Evolutionary conservation across 37 sponge, comb jelly and placozoan genomes (phyloP).

Genomic region (Eunapius fragilis): DNA sequence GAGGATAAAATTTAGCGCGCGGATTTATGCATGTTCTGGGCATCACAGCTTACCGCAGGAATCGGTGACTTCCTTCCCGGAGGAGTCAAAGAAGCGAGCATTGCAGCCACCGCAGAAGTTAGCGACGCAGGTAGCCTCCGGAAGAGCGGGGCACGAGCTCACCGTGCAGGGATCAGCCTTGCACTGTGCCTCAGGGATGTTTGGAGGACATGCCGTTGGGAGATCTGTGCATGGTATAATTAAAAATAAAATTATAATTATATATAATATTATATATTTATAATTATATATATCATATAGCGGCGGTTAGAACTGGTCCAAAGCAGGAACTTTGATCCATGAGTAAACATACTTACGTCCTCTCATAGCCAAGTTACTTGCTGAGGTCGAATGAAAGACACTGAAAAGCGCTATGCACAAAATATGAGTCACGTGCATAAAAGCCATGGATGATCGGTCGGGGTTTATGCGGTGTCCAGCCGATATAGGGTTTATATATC

Average conservation of each 20-base stretch:
- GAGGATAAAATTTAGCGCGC: neutral
- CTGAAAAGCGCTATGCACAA: neutral
- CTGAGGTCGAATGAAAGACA: neutral
- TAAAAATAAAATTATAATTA: too few species aligned
- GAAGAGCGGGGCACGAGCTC: constrained; percentile 51
- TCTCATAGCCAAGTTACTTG: neutral
- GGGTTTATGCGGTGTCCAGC: too few species aligned
- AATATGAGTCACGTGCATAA: neutral
- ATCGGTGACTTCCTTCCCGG: constrained; percentile 37
- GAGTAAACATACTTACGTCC: neutral
- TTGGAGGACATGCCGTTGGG: constrained; percentile 31
- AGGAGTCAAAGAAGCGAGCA: constrained; percentile 50
- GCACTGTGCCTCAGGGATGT: constrained; percentile 45
- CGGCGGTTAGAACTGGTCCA: neutral
- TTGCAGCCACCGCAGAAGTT: constrained; percentile 75
- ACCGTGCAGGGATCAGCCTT: constrained; percentile 55
- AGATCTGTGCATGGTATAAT: neutral
- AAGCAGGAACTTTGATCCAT: neutral
- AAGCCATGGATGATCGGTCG: neutral
- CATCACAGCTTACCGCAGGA: constrained; percentile 1
- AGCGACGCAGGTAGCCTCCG: constrained; percentile 47
- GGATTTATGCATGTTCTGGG: too few species aligned
- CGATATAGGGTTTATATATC: too few species aligned
- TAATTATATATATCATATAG: too few species aligned
- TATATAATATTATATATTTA: too few species aligned